These are phyloP conservation scores for Timandra comae DNA, from an alignment of 2,888 invertebrate genomes.

Conservation along the genomic window DNA sequence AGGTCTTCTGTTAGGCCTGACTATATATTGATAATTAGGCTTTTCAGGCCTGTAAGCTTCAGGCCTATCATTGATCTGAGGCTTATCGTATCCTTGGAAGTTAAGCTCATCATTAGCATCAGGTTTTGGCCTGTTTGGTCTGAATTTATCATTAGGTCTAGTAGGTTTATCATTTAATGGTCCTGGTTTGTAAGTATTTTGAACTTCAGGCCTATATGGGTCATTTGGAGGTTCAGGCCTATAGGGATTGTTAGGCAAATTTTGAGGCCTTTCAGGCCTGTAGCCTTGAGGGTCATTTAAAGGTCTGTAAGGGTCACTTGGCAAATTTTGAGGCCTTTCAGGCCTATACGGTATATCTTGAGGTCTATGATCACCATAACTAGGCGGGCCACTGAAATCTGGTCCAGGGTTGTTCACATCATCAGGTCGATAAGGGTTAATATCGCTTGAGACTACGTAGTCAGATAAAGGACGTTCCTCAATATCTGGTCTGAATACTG, in stretches of 20 bases:
- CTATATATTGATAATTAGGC: conserved; percentile 53
- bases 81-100: conserved; percentile 41
- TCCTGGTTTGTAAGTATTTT: no score
- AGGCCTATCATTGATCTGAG: conserved; percentile 15
- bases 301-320: no score
- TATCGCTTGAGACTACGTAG: conserved; percentile 34
- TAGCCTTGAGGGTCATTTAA: no score
- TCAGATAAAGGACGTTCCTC: conserved; percentile 49
- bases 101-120: conserved; percentile 39
- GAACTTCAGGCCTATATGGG: conserved; percentile 5
- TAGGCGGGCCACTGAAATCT: conserved; percentile 44
- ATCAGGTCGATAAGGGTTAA: conserved; percentile 49
- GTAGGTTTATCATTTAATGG: no score
- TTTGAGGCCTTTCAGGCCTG: no score
- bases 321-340: no score
- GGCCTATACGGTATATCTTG: conserved; percentile 49
- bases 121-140: conserved; percentile 13
- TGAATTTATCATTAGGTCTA: conserved; percentile 11
- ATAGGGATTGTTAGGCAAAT: no score
- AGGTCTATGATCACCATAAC: conserved; percentile 52
- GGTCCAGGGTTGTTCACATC: conserved; percentile 44
- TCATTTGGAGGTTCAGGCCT: conserved; percentile 5
- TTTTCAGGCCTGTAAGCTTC: conserved; percentile 39
- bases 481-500: conserved; percentile 52
- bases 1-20: conserved; percentile 55